Conservation (phyloP, 2,888 invertebrate genomes). For the Folsomia candida region DNA sequence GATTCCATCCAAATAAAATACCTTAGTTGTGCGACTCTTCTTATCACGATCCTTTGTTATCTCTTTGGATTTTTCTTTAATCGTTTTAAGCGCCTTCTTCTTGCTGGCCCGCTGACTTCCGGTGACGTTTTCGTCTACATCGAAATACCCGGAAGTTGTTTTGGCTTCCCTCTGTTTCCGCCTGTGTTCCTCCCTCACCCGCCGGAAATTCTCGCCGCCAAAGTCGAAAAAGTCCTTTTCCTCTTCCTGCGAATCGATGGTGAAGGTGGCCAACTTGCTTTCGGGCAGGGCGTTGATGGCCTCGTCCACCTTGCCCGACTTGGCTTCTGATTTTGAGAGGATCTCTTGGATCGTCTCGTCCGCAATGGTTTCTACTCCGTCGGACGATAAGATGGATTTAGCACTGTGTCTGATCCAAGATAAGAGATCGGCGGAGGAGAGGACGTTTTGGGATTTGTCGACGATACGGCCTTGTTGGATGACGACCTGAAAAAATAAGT, state of each 20-base stretch:
- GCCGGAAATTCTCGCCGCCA: background rate
- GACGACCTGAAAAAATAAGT: slow-evolving; percentile 12
- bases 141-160: background rate
- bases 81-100: background rate
- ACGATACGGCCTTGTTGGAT: background rate
- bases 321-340: background rate
- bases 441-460: background rate
- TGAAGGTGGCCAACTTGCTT: background rate
- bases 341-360: background rate
- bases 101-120: background rate
- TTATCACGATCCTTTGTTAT: too few species aligned
- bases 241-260: background rate
- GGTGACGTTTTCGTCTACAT: background rate
- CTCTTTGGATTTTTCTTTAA: background rate
- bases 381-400: background rate
- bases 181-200: background rate
- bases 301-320: background rate
- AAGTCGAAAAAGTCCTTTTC: slow-evolving; percentile 1
- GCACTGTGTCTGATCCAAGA: background rate
- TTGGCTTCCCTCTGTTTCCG: background rate
- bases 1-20: too few species aligned
- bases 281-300: background rate
- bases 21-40: too few species aligned
- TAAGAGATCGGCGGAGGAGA: background rate
- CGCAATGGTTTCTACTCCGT: background rate